Evolutionary conservation across 2,888 invertebrate genomes (phyloP).

Genomic region (Pachymerium ferrugineum): DNA sequence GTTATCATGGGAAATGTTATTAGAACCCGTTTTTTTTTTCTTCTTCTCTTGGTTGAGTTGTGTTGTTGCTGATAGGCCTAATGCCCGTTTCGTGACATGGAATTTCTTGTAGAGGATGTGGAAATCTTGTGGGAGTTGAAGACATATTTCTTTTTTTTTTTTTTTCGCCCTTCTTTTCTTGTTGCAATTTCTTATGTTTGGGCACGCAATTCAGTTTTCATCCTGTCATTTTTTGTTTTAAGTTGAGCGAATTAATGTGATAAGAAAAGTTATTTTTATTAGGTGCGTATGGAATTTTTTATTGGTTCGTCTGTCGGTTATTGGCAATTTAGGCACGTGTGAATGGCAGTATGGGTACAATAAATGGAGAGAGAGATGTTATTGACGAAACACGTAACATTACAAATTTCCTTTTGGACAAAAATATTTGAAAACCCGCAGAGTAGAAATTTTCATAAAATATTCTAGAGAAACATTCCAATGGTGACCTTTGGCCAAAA

Average conservation of each 20-base stretch:
- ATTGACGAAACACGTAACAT: neutral
- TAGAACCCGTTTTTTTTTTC: no score
- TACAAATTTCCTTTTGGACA: no score
- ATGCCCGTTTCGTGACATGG: no score
- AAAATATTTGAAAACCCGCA: no score
- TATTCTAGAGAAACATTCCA: neutral
- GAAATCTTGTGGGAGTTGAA: neutral
- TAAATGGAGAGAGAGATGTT: neutral
- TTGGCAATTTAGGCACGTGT: neutral
- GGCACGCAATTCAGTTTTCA: neutral
- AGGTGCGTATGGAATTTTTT: neutral
- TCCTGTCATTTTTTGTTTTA: neutral
- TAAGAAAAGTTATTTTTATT: neutral
- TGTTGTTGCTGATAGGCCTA: no score
- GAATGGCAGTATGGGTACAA: neutral
- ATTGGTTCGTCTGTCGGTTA: neutral
- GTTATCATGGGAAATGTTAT: no score
- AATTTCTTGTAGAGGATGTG: no score
- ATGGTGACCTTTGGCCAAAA: neutral
- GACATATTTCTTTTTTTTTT: neutral
- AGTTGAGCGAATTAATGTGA: neutral
- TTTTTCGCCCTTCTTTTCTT: neutral
- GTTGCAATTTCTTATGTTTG: neutral
- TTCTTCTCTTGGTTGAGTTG: no score
- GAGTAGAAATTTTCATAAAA: neutral